Percentiles rank a stretch among this genome's conserved stretches.
phyloP scores from a whole-genome alignment of 2,113 vertebrate genomes.

The Eudyptes chrysolophus region DNA sequence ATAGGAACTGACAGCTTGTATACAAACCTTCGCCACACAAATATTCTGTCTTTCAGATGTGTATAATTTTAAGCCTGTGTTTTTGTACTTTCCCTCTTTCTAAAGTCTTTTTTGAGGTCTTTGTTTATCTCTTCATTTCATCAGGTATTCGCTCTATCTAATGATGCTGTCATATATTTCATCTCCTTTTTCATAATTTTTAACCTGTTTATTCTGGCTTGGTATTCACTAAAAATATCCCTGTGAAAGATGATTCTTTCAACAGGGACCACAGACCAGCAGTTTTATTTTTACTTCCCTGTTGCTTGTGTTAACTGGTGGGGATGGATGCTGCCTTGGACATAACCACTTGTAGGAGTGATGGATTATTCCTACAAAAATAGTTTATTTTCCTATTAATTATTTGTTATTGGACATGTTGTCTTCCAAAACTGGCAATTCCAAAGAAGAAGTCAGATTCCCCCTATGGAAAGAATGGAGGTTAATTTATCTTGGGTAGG shows the following conservation, averaged over 20 bases:
- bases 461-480: neutral
- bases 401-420: neutral
- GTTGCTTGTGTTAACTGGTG: neutral
- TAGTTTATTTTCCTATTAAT: neutral
- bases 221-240: neutral
- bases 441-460: neutral
- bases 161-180: neutral
- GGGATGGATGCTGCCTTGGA: neutral
- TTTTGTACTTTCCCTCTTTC: neutral
- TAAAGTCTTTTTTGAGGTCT: neutral
- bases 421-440: neutral
- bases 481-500: neutral
- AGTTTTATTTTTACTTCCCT: neutral
- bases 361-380: neutral
- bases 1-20: neutral
- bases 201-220: neutral
- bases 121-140: neutral
- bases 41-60: neutral
- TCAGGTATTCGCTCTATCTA: neutral
- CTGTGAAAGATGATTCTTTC: neutral
- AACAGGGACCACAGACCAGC: neutral
- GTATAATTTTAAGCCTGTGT: neutral
- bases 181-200: neutral
- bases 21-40: neutral
- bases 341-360: neutral